phyloP scores from a whole-genome alignment of 1,140 invertebrate genomes.

The Trichonephila inaurata region DNA sequence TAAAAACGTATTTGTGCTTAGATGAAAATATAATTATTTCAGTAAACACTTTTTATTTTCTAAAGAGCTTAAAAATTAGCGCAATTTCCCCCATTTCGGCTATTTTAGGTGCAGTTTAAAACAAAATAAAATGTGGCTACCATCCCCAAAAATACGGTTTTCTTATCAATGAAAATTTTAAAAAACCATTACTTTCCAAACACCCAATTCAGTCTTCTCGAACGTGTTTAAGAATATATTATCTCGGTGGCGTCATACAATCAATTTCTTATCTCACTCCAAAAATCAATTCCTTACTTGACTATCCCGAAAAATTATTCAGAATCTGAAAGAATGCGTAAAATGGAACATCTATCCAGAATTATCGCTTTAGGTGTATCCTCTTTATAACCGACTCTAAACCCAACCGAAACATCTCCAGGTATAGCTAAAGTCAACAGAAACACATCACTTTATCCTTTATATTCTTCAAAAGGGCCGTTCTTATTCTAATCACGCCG shows the following conservation, averaged over 20 bases:
- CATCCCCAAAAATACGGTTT: no score
- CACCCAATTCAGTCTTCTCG: background rate
- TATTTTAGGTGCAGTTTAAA: no score
- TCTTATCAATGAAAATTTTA: no score
- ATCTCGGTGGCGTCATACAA: no score
- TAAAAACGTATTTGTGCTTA: no score
- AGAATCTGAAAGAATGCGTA: slow-evolving; percentile 12
- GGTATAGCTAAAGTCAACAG: slow-evolving; percentile 2
- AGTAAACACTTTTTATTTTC: no score
- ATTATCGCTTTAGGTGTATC: background rate
- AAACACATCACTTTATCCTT: background rate
- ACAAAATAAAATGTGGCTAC: no score
- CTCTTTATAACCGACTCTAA: slow-evolving; percentile 1
- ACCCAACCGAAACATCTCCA: background rate
- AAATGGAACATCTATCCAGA: background rate
- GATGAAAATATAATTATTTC: no score
- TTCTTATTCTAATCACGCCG: slow-evolving; percentile 32
- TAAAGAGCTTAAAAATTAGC: no score
- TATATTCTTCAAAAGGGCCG: slow-evolving; percentile 11
- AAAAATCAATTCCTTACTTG: slow-evolving; percentile 12
- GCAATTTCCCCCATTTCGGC: no score
- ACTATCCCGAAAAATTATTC: background rate
- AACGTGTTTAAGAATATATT: no score
- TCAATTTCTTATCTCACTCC: background rate
- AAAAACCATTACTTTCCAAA: background rate